These are phyloP conservation scores for Chloebia gouldiae DNA, from an alignment of 2,113 vertebrate species.

Conservation along the genomic window DNA sequence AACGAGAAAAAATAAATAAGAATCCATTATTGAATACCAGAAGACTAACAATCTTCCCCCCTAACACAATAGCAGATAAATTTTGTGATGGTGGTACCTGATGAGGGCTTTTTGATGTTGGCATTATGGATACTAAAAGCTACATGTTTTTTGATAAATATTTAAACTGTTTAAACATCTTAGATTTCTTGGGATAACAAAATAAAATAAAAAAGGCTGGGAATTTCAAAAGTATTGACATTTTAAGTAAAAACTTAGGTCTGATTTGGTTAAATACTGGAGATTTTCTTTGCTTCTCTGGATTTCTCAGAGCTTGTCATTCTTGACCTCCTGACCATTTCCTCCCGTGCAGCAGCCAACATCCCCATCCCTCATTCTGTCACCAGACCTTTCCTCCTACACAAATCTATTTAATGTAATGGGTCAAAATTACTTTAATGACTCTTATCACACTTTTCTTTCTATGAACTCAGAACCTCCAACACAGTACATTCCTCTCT, in stretches of 20 bases:
- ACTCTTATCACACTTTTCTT: neutral
- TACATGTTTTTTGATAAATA: neutral
- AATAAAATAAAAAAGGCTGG: neutral
- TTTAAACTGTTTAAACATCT: neutral
- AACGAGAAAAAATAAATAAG: neutral
- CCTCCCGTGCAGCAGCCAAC: neutral
- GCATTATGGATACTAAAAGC: no score
- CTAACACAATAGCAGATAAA: neutral
- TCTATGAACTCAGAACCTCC: neutral
- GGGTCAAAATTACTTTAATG: neutral
- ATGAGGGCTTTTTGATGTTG: neutral
- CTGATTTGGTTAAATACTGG: neutral
- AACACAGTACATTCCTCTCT: neutral
- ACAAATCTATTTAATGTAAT: neutral
- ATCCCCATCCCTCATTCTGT: accelerated
- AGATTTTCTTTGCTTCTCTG: neutral
- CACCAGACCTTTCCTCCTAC: neutral
- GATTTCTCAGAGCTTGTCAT: neutral
- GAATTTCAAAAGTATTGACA: neutral
- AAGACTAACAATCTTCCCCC: accelerated
- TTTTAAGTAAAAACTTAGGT: neutral
- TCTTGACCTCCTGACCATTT: neutral
- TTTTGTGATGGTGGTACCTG: neutral
- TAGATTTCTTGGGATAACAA: neutral
- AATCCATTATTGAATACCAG: neutral